Conservation (phyloP, 2,113 vertebrate species). For the Epinephelus cyanopodus region DNA sequence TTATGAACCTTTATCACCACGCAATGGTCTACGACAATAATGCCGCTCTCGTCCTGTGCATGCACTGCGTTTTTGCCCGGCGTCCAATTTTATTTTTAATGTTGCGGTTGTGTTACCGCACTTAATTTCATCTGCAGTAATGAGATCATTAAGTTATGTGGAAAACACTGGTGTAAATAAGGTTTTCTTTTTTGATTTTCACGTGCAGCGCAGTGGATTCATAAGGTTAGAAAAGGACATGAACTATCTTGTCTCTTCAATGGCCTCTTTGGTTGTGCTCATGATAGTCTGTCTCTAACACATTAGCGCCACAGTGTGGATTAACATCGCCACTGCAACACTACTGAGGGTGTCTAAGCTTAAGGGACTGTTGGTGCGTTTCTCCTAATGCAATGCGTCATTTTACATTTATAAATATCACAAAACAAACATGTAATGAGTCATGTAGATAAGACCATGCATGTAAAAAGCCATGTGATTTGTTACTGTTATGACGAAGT, state of each 20-base stretch:
- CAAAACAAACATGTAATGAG: not conserved
- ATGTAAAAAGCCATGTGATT: not conserved
- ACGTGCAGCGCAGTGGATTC: no score
- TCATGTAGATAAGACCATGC: not conserved
- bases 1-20: no score
- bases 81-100: not conserved
- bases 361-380: not conserved
- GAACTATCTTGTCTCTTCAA: conserved; percentile 38
- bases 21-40: not conserved
- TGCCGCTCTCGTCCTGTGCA: not conserved
- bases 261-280: conserved; percentile 22
- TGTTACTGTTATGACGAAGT: not conserved
- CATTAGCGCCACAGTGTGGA: conserved; percentile 38
- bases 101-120: fast-evolving
- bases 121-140: not conserved
- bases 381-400: not conserved
- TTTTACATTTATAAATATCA: not conserved
- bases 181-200: not conserved
- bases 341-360: no score
- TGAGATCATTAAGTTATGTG: not conserved
- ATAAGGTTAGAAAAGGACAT: not conserved
- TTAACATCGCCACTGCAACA: not conserved
- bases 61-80: not conserved
- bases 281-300: not conserved
- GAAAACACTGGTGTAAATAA: not conserved